phyloP scores from a whole-genome alignment of 1,140 invertebrate genomes.

The Drosophila punjabiensis region DNA sequence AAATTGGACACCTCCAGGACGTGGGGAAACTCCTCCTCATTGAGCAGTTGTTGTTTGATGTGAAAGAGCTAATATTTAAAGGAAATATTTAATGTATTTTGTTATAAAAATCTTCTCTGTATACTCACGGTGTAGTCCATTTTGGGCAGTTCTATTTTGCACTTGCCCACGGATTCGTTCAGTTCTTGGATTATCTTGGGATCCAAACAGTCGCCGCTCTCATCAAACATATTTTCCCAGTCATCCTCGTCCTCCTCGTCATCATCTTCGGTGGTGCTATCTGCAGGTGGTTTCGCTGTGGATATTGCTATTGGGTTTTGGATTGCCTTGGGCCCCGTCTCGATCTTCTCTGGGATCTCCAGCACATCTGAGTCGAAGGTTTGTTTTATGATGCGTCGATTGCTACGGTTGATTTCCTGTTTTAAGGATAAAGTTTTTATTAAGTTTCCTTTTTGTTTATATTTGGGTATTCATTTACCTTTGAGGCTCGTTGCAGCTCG shows the following conservation, averaged over 20 bases:
- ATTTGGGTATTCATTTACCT: constrained; percentile 44
- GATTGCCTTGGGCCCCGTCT: constrained; percentile 84
- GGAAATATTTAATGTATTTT: background rate
- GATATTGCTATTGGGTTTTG: constrained; percentile 56
- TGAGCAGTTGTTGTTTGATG: constrained; percentile 86
- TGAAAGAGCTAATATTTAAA: constrained; percentile 65
- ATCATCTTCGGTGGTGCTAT: constrained; percentile 87
- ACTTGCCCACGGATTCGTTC: constrained; percentile 91
- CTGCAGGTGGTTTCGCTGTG: constrained; percentile 38
- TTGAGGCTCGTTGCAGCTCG: constrained; percentile 87
- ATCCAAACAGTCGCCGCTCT: constrained; percentile 93
- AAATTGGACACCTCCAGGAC: constrained; percentile 96
- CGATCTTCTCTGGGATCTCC: constrained; percentile 87
- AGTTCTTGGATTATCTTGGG: constrained; percentile 92
- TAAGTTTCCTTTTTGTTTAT: background rate
- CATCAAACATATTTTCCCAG: constrained; percentile 93
- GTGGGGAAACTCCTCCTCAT: constrained; percentile 90
- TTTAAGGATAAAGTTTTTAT: background rate
- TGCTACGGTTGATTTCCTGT: constrained; percentile 87
- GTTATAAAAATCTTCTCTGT: too few species aligned
- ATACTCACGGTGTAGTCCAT: constrained; percentile 88
- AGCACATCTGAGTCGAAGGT: constrained; percentile 88
- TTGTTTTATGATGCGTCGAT: constrained; percentile 87
- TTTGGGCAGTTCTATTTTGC: constrained; percentile 90
- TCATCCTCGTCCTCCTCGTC: constrained; percentile 92